phyloP scores from a whole-genome alignment of 2,113 vertebrate species.

The Hylia prasina region DNA sequence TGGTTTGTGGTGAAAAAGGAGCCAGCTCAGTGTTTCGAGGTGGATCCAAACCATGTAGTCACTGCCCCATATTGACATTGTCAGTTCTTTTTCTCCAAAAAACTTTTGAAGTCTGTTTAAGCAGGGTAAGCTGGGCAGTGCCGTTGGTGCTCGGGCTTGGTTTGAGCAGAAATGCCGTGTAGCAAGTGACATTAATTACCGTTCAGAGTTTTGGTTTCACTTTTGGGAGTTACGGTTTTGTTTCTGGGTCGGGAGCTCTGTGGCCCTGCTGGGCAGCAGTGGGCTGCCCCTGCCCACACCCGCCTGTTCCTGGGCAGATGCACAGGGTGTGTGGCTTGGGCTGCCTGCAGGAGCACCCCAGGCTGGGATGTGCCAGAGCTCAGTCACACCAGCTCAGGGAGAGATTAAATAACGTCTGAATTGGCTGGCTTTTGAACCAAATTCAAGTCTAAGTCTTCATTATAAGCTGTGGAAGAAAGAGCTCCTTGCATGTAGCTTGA shows the following conservation, averaged over 20 bases:
- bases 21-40: background rate
- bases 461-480: background rate
- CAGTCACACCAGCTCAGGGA: background rate
- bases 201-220: fast-evolving
- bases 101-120: background rate
- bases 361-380: background rate
- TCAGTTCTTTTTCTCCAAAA: background rate
- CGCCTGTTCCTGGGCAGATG: background rate
- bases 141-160: background rate
- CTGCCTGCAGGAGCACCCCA: fast-evolving
- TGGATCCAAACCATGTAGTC: background rate
- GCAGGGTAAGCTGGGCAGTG: fast-evolving
- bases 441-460: background rate
- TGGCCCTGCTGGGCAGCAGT: background rate
- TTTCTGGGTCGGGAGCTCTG: fast-evolving
- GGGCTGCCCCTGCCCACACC: background rate
- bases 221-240: background rate
- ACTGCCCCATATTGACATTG: background rate
- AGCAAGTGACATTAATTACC: background rate
- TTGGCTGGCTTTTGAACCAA: background rate
- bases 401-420: background rate
- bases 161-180: background rate
- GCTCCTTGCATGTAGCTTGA: background rate
- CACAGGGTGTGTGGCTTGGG: background rate
- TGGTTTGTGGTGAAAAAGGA: background rate